A percentile compares a stretch with the other conserved stretches of the same genome.
phyloP scores from a whole-genome alignment of 2,888 invertebrate genomes.

The Acanthoscelides obtectus region DNA sequence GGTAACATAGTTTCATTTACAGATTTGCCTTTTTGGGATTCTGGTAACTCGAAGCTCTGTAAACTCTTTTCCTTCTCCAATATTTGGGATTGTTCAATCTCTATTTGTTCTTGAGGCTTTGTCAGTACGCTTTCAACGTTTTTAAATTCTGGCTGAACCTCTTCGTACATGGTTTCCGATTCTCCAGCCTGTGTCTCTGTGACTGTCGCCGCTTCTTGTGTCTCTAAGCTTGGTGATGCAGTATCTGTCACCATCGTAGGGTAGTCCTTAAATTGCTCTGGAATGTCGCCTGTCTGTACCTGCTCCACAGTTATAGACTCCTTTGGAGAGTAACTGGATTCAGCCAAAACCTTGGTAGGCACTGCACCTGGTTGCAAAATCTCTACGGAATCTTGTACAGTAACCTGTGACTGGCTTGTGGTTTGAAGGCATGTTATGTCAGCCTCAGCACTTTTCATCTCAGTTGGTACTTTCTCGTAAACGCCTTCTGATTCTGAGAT shows the following conservation, averaged over 20 bases:
- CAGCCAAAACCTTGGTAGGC: conserved; percentile 54
- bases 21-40: conserved; percentile 50
- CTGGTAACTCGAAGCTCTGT: conserved; percentile 49
- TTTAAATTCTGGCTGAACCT: conserved; percentile 40
- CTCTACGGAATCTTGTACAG: conserved; percentile 65
- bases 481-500: conserved; percentile 57
- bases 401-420: conserved; percentile 54
- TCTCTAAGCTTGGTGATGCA: conserved; percentile 52
- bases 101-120: conserved; percentile 58
- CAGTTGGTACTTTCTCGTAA: conserved; percentile 47
- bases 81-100: conserved; percentile 57
- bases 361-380: conserved; percentile 51
- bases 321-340: conserved; percentile 54
- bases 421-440: conserved; percentile 55
- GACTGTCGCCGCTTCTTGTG: conserved; percentile 61
- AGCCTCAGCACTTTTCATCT: conserved; percentile 48
- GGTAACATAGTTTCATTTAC: conserved; percentile 51
- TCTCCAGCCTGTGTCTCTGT: conserved; percentile 60
- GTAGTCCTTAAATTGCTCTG: conserved; percentile 50
- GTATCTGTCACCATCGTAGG: conserved; percentile 55
- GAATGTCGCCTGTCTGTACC: conserved; percentile 53
- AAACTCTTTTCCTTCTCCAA: conserved; percentile 63
- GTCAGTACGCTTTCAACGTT: conserved; percentile 46
- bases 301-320: conserved; percentile 60
- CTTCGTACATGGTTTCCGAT: conserved; percentile 53